These are phyloP conservation scores for Zaprionus nigranus DNA, from an alignment of 1,140 invertebrate species.

Conservation along the genomic window DNA sequence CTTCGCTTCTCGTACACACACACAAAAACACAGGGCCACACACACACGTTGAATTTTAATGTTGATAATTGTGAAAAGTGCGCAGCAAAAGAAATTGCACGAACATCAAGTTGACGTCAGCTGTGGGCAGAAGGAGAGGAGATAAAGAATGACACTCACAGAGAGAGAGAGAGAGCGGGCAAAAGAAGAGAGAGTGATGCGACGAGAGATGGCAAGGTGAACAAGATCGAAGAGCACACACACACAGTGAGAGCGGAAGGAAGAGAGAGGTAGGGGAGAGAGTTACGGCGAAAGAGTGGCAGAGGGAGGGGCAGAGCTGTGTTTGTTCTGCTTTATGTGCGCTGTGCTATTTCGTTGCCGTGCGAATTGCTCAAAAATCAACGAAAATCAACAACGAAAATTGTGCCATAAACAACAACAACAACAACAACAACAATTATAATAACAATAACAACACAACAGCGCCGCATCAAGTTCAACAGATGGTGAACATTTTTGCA, in stretches of 20 bases:
- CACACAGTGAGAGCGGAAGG: background rate
- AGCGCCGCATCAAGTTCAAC: slow-evolving; percentile 60
- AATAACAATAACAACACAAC: slow-evolving; percentile 17
- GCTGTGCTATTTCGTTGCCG: slow-evolving; percentile 28
- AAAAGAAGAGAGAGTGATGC: background rate
- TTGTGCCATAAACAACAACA: slow-evolving; percentile 45
- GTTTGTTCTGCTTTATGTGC: slow-evolving; percentile 15
- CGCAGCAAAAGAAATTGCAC: slow-evolving; percentile 69
- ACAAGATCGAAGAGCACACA: slow-evolving; percentile 27
- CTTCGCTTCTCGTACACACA: slow-evolving; percentile 33
- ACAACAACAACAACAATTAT: background rate
- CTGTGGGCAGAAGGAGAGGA: slow-evolving; percentile 24
- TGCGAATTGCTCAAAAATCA: slow-evolving; percentile 47
- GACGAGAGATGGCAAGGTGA: slow-evolving; percentile 27
- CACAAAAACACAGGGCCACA: background rate
- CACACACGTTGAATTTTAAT: slow-evolving; percentile 54
- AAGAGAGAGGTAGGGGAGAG: background rate
- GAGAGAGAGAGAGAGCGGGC: background rate
- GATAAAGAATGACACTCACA: slow-evolving; percentile 11
- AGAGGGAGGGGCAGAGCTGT: background rate
- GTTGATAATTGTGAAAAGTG: slow-evolving; percentile 66
- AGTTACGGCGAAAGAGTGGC: background rate
- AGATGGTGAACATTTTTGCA: slow-evolving; percentile 68
- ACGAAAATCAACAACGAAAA: slow-evolving; percentile 27
- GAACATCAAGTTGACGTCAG: slow-evolving; percentile 55